These are phyloP conservation scores for Quadroppia sp. DNA, from an alignment of 2,888 invertebrate species.

Conservation along the genomic window DNA sequence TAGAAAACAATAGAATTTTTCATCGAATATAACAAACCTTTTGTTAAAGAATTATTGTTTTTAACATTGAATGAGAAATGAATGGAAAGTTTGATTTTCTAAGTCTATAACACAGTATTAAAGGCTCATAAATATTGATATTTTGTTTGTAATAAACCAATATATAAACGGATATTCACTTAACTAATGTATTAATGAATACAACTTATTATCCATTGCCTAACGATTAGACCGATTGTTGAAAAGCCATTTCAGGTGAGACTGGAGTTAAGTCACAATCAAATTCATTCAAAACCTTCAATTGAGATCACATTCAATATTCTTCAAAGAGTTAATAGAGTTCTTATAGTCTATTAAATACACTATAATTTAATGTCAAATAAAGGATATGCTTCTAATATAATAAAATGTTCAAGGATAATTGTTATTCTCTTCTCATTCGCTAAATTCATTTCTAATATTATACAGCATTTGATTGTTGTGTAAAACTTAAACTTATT, in stretches of 20 bases:
- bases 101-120: too few relatives aligned
- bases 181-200: not conserved
- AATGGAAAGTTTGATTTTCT: too few relatives aligned
- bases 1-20: not conserved
- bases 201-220: too few relatives aligned
- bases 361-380: too few relatives aligned
- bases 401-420: slow-evolving; percentile 33
- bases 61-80: not conserved
- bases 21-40: not conserved
- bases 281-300: too few relatives aligned
- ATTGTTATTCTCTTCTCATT: slow-evolving; percentile 1
- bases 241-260: too few relatives aligned
- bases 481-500: too few relatives aligned
- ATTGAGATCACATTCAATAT: too few relatives aligned
- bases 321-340: not conserved
- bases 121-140: not conserved
- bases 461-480: not conserved
- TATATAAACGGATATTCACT: not conserved
- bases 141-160: not conserved
- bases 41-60: not conserved
- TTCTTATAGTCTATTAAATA: too few relatives aligned
- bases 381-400: not conserved
- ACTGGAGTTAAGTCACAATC: too few relatives aligned
- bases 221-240: too few relatives aligned
- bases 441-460: slow-evolving; percentile 27